Evolutionary conservation across 2,888 invertebrate species (phyloP), one percentile per base, ranked within the genome.

Genomic region (Oscheius sp.): DNA sequence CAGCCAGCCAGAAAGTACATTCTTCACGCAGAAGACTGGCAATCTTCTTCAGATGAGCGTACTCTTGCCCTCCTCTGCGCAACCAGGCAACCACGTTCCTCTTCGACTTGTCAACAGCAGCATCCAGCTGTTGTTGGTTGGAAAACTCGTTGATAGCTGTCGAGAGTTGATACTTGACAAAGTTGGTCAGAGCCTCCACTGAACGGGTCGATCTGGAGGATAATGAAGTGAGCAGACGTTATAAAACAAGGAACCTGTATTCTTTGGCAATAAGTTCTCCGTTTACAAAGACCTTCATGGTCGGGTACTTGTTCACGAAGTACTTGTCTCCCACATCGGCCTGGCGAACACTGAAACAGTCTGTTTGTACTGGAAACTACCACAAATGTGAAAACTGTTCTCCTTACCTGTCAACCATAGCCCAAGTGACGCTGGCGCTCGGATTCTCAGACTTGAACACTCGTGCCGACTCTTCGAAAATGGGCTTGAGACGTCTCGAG

Each of bases 221-320:
- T 4, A 37, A 47, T n/a, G 59, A 70, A 70, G 13, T 58, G 51
- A 21, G 13, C 60, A 42, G 10, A 62, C 37, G 50, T 21, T 32
- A 9, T 51, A 32, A 10, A 47, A 63, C 32, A 60, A 3, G 33
- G 10, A 4, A 86, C 87, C 89, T 77, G 82, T 91, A 91, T 82
- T 91, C 91, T 76, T 89, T 89, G 78, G 90, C 90, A 29, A 90
- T 88, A 13, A 90, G 82, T 77, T 90, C 89, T n/a, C 91, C 91
- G 81, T 90, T 89, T 35, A 89, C 85, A 76, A 97, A 94, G 13
- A 98, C 91, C 91, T 99, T 99, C 77, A 99, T 90, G 2, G 99
- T 99, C 4, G 99, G 99, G 91, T 98, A 99, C 91, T 99, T 99
- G 74, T 94, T 94, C 73, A 99, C 97, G 89, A 96, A 96, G 90